Evolutionary conservation across 2,888 invertebrate genomes (phyloP), one percentile per base, ranked within the genome.

Genomic region (Drosophila monieri): DNA sequence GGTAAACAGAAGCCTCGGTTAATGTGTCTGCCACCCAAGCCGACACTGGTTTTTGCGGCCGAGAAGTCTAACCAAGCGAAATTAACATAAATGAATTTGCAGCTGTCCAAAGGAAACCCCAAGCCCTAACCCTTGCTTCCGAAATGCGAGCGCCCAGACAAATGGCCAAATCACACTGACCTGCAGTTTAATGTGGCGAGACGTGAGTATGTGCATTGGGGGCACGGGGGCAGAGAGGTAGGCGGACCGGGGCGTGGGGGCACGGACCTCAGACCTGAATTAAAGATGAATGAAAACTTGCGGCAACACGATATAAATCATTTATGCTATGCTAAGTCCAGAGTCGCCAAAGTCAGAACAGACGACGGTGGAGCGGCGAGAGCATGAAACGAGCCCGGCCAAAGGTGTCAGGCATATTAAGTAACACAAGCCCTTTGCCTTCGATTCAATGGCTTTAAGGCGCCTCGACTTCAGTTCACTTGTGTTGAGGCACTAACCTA

Each of bases 61-160:
- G 69, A 74, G 70, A 78, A 67, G 76, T 80, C 80, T 73, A 74
- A 78, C 84, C 80, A 59, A 70, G 56, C 56, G 61, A 88, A 88
- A 84, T 85, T 84, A 85, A 84, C 85, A 85, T 85, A 85, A 85
- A 85, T 85, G 85, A 85, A 85, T 85, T 84, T 81, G 83, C 85
- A 85, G 85, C 84, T 84, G 85, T 84, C 84, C 62, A 21, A 21
- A 21, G 62, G 52, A 27, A 30, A 37, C 21, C 60, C 35, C 35
- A 21, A 32, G 9, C 52, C 41, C 6, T 27, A 23, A 9, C 21
- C 14, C 15, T 14, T 15, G 25, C 14, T 76, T 76, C 59, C 60
- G 67, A 47, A 78, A 65, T 73, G 67, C 73, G 78, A 78, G 70
- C 54, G 57, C 69, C 71, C 66, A 74, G 75, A 84, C 71, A 80